Percentiles rank a stretch among this genome's conserved stretches.
Evolutionary conservation across 1,140 invertebrate genomes (phyloP).

Genomic region (Drosophila jambulina): DNA sequence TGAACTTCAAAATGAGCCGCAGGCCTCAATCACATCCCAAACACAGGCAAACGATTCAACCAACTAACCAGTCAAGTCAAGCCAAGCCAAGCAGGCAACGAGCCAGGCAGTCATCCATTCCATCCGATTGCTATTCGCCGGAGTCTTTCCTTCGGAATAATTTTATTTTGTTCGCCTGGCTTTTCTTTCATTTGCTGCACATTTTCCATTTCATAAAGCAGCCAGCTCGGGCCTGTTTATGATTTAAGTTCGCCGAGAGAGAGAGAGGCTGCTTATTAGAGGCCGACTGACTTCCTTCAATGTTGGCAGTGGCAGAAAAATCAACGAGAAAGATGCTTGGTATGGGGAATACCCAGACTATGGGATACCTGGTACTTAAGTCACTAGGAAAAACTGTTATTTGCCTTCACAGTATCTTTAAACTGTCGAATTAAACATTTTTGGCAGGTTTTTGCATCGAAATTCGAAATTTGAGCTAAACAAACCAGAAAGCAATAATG

Average conservation of each 20-base stretch:
- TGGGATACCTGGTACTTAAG: not conserved
- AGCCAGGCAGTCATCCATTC: slow-evolving; percentile 15
- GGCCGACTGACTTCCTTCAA: slow-evolving; percentile 70
- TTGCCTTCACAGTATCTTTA: not conserved
- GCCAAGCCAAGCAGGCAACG: slow-evolving; percentile 6
- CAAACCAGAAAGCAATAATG: no score
- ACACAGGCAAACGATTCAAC: slow-evolving; percentile 29
- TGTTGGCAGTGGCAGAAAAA: slow-evolving; percentile 12
- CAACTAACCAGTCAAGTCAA: slow-evolving; percentile 24
- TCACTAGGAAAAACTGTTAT: not conserved
- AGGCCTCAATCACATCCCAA: slow-evolving; percentile 51
- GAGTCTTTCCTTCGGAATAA: slow-evolving; percentile 36
- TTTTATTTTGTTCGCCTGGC: slow-evolving; percentile 43
- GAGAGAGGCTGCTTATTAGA: slow-evolving; percentile 70
- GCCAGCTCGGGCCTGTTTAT: slow-evolving; percentile 70
- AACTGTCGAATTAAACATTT: not conserved
- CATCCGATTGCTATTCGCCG: slow-evolving; percentile 27
- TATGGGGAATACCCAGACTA: not conserved
- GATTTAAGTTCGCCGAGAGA: slow-evolving; percentile 68
- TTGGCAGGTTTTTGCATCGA: not conserved
- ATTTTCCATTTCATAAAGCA: slow-evolving; percentile 84
- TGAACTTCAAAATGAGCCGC: slow-evolving; percentile 59
- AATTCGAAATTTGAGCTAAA: no score
- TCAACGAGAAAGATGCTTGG: not conserved
- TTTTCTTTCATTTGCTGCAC: slow-evolving; percentile 73